Conservation (phyloP, 2,888 invertebrate species). For the Lithophane socia region DNA sequence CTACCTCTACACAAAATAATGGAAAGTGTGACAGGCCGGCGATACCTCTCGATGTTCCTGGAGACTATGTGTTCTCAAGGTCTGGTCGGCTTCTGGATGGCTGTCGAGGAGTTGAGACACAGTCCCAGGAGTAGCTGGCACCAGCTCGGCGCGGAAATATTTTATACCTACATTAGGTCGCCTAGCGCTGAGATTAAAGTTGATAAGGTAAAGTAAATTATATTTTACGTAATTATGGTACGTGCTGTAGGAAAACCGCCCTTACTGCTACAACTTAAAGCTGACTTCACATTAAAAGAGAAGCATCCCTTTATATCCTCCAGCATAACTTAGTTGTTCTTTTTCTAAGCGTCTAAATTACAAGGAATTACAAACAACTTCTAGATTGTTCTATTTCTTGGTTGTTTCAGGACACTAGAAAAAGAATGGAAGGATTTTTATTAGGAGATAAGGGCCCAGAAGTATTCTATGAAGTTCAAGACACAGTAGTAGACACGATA, state of each 20-base stretch:
- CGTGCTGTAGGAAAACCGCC: too few relatives aligned
- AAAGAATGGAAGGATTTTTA: constrained; percentile 96
- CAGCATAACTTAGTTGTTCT: too few relatives aligned
- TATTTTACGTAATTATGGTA: background rate
- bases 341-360: too few relatives aligned
- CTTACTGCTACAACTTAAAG: too few relatives aligned
- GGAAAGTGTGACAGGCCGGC: constrained; percentile 95
- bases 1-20: constrained; percentile 93
- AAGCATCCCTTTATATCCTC: too few relatives aligned
- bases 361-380: too few relatives aligned
- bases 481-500: constrained; percentile 94
- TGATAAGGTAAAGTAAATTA: constrained; percentile 90
- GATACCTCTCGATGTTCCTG: constrained; percentile 94
- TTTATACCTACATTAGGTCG: constrained; percentile 96
- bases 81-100: constrained; percentile 96
- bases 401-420: constrained; percentile 91
- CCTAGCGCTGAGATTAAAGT: constrained; percentile 95
- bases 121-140: constrained; percentile 95
- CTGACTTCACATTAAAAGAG: too few relatives aligned
- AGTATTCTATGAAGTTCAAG: constrained; percentile 96
- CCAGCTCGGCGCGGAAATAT: constrained; percentile 97
- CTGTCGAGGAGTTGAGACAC: constrained; percentile 95
- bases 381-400: background rate
- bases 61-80: constrained; percentile 96
- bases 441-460: constrained; percentile 96